Conservation (phyloP, 2,113 vertebrate species). For the Myrmecobius fasciatus region DNA sequence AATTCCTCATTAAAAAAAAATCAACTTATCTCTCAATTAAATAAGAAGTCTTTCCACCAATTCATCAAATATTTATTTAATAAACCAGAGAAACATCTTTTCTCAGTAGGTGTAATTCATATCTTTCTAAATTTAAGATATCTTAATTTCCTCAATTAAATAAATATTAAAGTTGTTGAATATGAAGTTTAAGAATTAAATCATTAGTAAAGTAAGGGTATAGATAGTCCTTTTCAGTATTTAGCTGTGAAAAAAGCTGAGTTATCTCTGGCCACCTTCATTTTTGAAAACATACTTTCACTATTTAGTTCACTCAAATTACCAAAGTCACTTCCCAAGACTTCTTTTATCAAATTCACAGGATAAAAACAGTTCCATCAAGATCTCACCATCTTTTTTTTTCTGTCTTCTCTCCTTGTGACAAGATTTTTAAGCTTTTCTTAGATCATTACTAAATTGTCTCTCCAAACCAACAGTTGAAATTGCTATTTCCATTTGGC, state of each 20-base stretch:
- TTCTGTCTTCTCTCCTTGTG: neutral
- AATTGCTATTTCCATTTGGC: neutral
- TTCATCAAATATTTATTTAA: neutral
- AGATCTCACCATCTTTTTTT: neutral
- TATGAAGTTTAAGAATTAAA: neutral
- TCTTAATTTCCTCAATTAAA: neutral
- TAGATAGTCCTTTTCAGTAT: neutral
- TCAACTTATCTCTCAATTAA: neutral
- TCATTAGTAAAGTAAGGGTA: neutral
- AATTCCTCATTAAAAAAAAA: neutral
- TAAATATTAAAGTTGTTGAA: neutral
- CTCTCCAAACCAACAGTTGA: neutral
- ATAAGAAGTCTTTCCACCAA: neutral
- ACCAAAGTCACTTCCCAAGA: neutral
- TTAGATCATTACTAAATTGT: neutral
- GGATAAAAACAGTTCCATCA: neutral
- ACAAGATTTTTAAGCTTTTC: neutral
- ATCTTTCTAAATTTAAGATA: neutral
- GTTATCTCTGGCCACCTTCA: neutral
- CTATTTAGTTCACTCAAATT: neutral
- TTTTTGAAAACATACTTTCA: neutral
- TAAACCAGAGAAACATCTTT: neutral
- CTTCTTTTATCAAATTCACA: neutral
- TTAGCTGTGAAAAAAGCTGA: neutral
- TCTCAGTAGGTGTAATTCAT: neutral